Evolutionary conservation across 2,888 invertebrate genomes (phyloP).

Genomic region (Coenonympha glycerion): DNA sequence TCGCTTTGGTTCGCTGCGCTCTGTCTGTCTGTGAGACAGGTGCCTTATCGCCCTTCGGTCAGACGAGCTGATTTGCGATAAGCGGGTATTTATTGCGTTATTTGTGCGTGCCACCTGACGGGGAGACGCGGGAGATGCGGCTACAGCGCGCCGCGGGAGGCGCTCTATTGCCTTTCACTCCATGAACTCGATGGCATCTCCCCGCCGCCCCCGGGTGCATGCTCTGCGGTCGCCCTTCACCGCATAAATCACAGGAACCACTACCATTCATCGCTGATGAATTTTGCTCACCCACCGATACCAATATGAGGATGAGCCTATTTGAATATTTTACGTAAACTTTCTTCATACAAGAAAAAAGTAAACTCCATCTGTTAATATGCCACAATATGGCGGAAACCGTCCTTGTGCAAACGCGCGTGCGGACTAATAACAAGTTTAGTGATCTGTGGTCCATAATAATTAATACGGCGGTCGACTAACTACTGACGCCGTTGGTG

Average conservation of each 20-base stretch:
- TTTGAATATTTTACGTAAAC: too few relatives aligned
- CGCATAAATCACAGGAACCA: conserved; percentile 57
- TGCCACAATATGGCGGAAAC: too few relatives aligned
- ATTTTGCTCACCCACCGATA: conserved; percentile 44
- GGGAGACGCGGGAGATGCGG: conserved; percentile 28
- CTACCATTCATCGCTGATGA: conserved; percentile 51
- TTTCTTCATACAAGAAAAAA: too few relatives aligned
- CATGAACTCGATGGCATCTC: too few relatives aligned
- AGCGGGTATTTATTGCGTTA: conserved; percentile 72
- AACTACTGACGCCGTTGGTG: too few relatives aligned
- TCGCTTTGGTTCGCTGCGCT: neutral
- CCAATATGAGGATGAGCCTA: too few relatives aligned
- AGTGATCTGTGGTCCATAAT: too few relatives aligned
- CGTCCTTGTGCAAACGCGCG: too few relatives aligned
- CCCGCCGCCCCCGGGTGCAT: conserved; percentile 41
- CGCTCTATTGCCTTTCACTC: conserved; percentile 52
- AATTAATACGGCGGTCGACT: too few relatives aligned
- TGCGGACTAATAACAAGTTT: too few relatives aligned
- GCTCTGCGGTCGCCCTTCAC: conserved; percentile 38
- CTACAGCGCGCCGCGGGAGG: conserved; percentile 56
- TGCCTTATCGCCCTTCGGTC: conserved; percentile 56
- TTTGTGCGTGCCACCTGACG: conserved; percentile 62
- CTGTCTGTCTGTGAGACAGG: neutral
- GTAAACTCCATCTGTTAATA: too few relatives aligned
- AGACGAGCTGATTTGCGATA: conserved; percentile 74